Base-by-base conservation (phyloP, 2,797 vertebrate genomes). In the Graptemys geographica region DNA sequence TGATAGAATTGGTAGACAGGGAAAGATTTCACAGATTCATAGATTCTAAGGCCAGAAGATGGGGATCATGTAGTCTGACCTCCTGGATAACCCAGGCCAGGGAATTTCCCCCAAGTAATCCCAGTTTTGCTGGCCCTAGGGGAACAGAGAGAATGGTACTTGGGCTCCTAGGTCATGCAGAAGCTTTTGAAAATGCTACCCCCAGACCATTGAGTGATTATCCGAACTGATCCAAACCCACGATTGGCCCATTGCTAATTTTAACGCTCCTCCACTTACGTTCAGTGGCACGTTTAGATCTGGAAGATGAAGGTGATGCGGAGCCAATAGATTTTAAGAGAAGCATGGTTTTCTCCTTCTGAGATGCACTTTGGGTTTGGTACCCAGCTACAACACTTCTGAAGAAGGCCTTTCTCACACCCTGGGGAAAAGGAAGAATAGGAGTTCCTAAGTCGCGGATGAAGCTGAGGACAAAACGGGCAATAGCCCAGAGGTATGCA, bases 331-430 rank as follows among this genome's bases (percentile, higher is more conserved):
- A 82, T 25, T 79, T 76, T 76, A 97, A 91, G 8, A 98, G 94
- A 15, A 19, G 27, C 55, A 74, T 81, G 76, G 95, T 51, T 86
- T 92, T 3, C 3, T 86, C 84, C 84, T 65, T 12, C 94, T 94
- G 87, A 95, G 91, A 57, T 4, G 4, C n/a, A 31, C 93, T 47
- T 87, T 90, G 97, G 51, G 57, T 94, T 57, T 88, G 4, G n/a
- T 27, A 95, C 0, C 76, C 1, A 2, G 96, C 94, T 0, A 27
- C 55, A 4, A 94, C 10, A 25, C 93, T 97, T 55, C 87, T 74
- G 90, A 94, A 47, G 31, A 98, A 97, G 80, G 78, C 96, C 83
- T 93, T 96, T 94, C 88, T 91, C 0, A 28, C 84, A 11, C 94
- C 97, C 98, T 98, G 97, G 76, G 78, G 27, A 84, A 2, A 1